phyloP scores from a whole-genome alignment of 1,140 invertebrate genomes.

The Platorchestia sp. region DNA sequence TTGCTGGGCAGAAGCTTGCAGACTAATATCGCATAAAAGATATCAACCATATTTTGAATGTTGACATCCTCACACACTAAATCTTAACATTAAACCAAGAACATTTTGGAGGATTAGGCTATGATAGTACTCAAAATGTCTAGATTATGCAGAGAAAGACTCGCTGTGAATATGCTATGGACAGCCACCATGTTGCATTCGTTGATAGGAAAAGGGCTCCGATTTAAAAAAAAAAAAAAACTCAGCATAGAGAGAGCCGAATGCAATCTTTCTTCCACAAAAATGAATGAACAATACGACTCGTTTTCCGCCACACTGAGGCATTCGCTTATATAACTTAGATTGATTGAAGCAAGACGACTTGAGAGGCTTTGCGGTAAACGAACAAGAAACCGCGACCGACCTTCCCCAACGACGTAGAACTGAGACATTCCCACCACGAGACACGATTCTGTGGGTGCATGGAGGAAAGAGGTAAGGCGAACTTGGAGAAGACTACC shows the following conservation, averaged over 20 bases:
- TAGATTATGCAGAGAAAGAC: background rate
- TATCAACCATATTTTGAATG: too few species aligned
- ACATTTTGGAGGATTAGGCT: too few species aligned
- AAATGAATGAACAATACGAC: background rate
- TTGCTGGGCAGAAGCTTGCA: too few species aligned
- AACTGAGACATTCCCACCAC: constrained; percentile 67
- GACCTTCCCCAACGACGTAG: constrained; percentile 67
- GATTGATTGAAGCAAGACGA: background rate
- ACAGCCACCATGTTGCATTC: background rate
- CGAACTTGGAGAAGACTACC: background rate
- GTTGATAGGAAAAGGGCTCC: background rate
- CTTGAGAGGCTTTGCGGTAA: background rate
- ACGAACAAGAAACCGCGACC: constrained; percentile 56
- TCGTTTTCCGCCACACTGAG: background rate
- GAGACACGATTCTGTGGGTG: constrained; percentile 57
- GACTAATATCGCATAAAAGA: too few species aligned
- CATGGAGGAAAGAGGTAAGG: constrained; percentile 31
- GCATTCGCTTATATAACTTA: background rate
- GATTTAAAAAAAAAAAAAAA: background rate
- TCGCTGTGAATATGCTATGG: background rate
- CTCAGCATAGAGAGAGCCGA: background rate
- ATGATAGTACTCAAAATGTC: too few species aligned
- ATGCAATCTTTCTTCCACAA: background rate
- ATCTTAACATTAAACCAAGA: too few species aligned
- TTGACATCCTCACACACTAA: too few species aligned